phyloP scores from a whole-genome alignment of 2,797 vertebrate genomes.

The Salmo trutta region DNA sequence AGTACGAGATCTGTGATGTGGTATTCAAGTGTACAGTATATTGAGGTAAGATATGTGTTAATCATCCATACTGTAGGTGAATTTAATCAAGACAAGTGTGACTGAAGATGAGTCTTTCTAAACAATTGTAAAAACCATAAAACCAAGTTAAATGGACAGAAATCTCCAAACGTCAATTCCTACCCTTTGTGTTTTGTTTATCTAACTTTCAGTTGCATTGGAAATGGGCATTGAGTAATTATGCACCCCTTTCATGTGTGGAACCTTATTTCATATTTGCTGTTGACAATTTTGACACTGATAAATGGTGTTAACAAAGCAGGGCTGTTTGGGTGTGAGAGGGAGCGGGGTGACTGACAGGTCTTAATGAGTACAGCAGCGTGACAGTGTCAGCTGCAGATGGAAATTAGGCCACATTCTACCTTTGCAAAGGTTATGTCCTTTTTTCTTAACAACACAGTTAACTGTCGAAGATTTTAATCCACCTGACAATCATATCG shows the following conservation, averaged over 20 bases:
- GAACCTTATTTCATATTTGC: conserved; percentile 50
- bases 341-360: conserved; percentile 69
- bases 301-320: conserved; percentile 73
- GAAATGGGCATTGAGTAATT: conserved; percentile 47
- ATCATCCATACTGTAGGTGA: background rate
- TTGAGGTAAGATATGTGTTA: conserved; percentile 9
- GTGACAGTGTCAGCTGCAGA: conserved; percentile 75
- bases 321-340: conserved; percentile 45
- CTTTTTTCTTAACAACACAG: conserved; percentile 69
- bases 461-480: conserved; percentile 50
- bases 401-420: conserved; percentile 75
- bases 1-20: conserved; percentile 35
- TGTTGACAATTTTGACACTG: conserved; percentile 72
- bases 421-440: conserved; percentile 74
- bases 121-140: conserved; percentile 8
- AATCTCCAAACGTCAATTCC: conserved; percentile 30
- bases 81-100: conserved; percentile 28
- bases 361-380: conserved; percentile 75
- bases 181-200: conserved; percentile 42
- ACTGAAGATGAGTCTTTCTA: background rate
- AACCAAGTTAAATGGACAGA: conserved; percentile 16
- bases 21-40: conserved; percentile 1
- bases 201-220: conserved; percentile 49
- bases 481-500: conserved; percentile 55
- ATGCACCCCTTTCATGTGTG: conserved; percentile 41